Evolutionary conservation across 2,888 invertebrate species (phyloP).

Genomic region (Drosophila paramelanica): DNA sequence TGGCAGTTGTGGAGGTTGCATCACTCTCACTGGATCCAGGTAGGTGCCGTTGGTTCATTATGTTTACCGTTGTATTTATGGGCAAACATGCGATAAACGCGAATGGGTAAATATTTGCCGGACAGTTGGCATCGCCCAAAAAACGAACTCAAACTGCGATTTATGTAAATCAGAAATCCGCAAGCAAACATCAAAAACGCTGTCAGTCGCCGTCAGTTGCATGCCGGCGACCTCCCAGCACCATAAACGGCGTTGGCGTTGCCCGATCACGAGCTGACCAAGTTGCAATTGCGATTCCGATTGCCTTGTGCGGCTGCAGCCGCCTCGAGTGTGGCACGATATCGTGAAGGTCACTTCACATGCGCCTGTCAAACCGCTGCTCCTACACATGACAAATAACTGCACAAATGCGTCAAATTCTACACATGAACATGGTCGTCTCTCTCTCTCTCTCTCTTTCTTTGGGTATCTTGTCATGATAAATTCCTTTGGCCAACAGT

Average conservation of each 20-base stretch:
- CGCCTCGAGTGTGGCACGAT: constrained; percentile 56
- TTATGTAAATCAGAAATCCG: constrained; percentile 46
- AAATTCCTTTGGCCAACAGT: constrained; percentile 21
- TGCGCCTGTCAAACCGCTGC: constrained; percentile 63
- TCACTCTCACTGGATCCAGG: constrained; percentile 85
- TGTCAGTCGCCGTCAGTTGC: constrained; percentile 21
- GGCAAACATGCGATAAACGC: constrained; percentile 53
- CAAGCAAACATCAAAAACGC: constrained; percentile 40
- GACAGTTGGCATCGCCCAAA: constrained; percentile 50
- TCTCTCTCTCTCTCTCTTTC: no score
- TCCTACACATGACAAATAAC: constrained; percentile 72
- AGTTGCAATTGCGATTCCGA: constrained; percentile 50
- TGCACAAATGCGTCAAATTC: constrained; percentile 77
- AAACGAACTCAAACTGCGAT: constrained; percentile 50
- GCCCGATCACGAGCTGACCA: constrained; percentile 71
- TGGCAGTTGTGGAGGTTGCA: constrained; percentile 80
- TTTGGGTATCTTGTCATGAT: constrained; percentile 16
- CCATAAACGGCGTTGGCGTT: constrained; percentile 73
- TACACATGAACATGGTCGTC: constrained; percentile 33
- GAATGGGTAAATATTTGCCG: constrained; percentile 63
- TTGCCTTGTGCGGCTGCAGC: constrained; percentile 45
- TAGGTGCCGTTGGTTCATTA: constrained; percentile 55
- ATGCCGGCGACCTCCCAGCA: constrained; percentile 61
- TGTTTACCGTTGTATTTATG: constrained; percentile 67
- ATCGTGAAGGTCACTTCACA: constrained; percentile 72